Evolutionary conservation across 2,113 vertebrate genomes (phyloP).

Genomic region (Notothenia coriiceps): DNA sequence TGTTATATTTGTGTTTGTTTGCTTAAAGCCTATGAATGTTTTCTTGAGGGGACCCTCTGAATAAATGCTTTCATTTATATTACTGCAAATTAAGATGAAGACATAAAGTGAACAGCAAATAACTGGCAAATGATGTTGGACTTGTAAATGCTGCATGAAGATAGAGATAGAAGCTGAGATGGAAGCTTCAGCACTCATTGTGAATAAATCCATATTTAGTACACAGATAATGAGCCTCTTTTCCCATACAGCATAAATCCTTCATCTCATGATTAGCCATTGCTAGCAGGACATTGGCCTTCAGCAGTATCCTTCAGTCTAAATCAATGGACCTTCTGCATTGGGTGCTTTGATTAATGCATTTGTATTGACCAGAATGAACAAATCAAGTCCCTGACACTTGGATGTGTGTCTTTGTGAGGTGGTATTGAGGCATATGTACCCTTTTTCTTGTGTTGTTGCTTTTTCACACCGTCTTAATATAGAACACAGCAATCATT

Average conservation of each 20-base stretch:
- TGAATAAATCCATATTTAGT: constrained; percentile 42
- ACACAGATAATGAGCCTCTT: constrained; percentile 38
- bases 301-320: constrained; percentile 16
- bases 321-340: constrained; percentile 26
- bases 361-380: constrained; percentile 15
- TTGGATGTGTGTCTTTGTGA: constrained; percentile 14
- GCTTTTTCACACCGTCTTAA: constrained; percentile 16
- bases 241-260: constrained; percentile 30
- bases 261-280: constrained; percentile 38
- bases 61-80: neutral
- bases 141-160: constrained; percentile 5
- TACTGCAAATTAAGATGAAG: neutral
- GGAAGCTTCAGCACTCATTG: constrained; percentile 7
- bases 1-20: neutral
- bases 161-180: neutral
- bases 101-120: constrained; percentile 6
- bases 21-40: neutral
- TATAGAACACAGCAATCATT: no score
- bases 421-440: neutral
- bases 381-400: constrained; percentile 23
- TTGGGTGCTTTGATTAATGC: constrained; percentile 25
- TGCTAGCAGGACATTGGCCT: constrained; percentile 31
- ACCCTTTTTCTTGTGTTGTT: constrained; percentile 5
- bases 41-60: neutral
- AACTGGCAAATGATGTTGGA: neutral